These are phyloP conservation scores for Phalacrocorax pelagicus DNA, from an alignment of 2,113 vertebrate genomes.

Conservation along the genomic window DNA sequence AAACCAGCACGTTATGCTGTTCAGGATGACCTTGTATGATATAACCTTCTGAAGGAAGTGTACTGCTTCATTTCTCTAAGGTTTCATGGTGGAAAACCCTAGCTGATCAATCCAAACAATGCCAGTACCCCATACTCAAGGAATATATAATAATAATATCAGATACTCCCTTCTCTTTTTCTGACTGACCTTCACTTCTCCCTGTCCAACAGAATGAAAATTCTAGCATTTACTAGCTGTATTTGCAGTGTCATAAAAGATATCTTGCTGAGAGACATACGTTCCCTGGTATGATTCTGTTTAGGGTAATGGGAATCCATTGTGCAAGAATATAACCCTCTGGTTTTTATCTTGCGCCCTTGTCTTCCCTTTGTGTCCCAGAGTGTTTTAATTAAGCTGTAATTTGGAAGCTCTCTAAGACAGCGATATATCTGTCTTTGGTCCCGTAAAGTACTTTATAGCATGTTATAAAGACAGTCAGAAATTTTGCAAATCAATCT, in stretches of 20 bases:
- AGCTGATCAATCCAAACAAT: not conserved
- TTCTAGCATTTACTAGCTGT: not conserved
- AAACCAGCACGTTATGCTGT: not conserved
- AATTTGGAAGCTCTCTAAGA: not conserved
- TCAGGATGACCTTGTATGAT: not conserved
- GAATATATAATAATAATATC: no score
- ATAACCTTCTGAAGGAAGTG: not conserved
- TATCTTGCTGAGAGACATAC: not conserved
- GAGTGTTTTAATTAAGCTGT: slow-evolving; percentile 9
- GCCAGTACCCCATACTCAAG: not conserved
- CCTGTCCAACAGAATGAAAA: not conserved
- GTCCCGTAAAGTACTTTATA: not conserved
- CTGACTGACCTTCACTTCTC: not conserved
- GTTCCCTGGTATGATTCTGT: not conserved
- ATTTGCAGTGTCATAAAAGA: slow-evolving; percentile 3
- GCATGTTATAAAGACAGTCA: not conserved
- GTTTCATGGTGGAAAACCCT: not conserved
- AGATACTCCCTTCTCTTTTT: not conserved
- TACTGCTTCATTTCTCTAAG: not conserved
- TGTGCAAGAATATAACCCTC: not conserved
- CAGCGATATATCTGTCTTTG: not conserved
- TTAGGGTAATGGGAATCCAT: not conserved
- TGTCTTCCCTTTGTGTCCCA: not conserved
- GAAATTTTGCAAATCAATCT: slow-evolving; percentile 20
- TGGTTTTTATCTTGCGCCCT: not conserved